Base-by-base conservation (phyloP, 2,888 invertebrate genomes). In the Dicyrtoma fusca region DNA sequence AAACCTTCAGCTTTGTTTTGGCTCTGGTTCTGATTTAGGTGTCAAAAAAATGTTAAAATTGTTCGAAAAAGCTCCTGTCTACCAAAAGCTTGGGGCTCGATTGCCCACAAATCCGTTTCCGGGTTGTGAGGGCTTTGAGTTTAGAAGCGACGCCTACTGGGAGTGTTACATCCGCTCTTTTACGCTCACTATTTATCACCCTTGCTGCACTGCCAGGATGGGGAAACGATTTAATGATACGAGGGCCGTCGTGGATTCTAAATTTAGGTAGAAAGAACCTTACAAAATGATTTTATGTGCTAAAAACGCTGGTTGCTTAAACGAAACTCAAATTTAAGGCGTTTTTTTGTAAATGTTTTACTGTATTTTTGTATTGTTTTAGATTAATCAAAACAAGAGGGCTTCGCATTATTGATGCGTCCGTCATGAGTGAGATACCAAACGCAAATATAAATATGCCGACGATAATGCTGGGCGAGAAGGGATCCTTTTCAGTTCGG, bases 31-130 rank as follows among this genome's bases (percentile, higher is more conserved):
- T 49, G 14, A 8, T 17, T 5, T 14, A 66, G 66, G 68, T 1
- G 57, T 69, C 1, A 57, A 69, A 14, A 69, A 57, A 21, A 26
- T 44, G 11, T 44, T 69, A n/a, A 8, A 44, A n/a, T 13, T 69
- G 34, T 69, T 59, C 19, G 68, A 69, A 44, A 45, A 69, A 8
- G 17, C 68, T 4, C 19, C 55, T 72, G 90, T 91, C 0, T 94
- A 93, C 82, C 88, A 89, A 80, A 92, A 92, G 82, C 93, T 92
- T 80, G 91, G 91, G 1, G 90, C 92, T 0, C 87, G 90, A 66
- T 80, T 93, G 0, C 91, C 92, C 82, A 87, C 87, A 77, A 89
- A 89, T 63, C 90, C 91, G 0, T 85, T 94, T 77, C 93, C 94
- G 0, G 92, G 91, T 71, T 94, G 94, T 81, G 88, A 88, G 78